phyloP scores from a whole-genome alignment of 2,113 vertebrate species.

The Harpagus bidentatus region DNA sequence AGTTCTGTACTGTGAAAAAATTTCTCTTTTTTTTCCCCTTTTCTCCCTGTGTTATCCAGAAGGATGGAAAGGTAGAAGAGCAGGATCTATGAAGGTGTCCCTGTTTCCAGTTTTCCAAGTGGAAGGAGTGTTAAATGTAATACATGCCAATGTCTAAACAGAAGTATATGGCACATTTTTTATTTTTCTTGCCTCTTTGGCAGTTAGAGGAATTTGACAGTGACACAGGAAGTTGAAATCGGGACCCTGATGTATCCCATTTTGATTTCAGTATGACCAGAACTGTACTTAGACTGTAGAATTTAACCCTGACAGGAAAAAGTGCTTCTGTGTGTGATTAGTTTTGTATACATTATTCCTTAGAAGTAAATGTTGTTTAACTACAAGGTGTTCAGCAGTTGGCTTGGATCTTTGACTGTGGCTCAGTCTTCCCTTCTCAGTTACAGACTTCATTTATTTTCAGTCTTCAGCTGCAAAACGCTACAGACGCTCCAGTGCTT shows the following conservation, averaged over 20 bases:
- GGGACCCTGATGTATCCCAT: neutral
- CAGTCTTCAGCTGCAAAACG: neutral
- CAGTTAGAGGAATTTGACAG: neutral
- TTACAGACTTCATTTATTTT: neutral
- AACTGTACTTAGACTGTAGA: neutral
- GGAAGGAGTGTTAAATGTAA: neutral
- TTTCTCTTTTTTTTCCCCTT: neutral
- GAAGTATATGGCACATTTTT: neutral
- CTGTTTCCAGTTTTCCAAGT: slow-evolving; percentile 1
- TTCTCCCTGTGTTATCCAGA: neutral
- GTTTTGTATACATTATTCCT: neutral
- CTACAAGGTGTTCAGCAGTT: neutral
- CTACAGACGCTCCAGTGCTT: neutral
- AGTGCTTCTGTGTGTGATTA: neutral
- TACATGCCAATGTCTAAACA: neutral
- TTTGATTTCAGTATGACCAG: neutral
- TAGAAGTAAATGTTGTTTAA: neutral
- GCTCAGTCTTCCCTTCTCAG: neutral
- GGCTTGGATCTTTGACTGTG: neutral
- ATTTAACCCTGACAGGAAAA: neutral
- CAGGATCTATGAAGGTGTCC: neutral
- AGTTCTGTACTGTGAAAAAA: neutral
- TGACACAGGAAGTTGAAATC: neutral
- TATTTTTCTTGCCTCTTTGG: neutral
- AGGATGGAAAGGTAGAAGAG: neutral